These are phyloP conservation scores for Tetramorium bicarinatum DNA, from an alignment of 2,888 invertebrate species.

Conservation along the genomic window DNA sequence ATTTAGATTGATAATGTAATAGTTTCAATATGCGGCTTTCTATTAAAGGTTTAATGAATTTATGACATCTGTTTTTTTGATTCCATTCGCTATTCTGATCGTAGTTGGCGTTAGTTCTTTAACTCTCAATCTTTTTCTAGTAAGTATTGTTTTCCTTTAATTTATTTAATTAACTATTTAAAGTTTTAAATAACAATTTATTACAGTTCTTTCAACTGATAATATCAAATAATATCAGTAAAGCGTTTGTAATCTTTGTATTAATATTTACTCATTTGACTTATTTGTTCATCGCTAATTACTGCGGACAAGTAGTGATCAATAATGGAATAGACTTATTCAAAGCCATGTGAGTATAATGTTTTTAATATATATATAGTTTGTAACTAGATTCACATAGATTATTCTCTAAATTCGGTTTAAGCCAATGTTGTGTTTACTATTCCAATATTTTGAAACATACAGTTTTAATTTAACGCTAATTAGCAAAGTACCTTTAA, in stretches of 20 bases:
- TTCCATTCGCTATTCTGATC: constrained; percentile 24
- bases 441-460: background rate
- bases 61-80: background rate
- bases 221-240: background rate
- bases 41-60: constrained; percentile 35
- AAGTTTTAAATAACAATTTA: background rate
- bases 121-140: constrained; percentile 32
- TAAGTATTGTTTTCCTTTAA: constrained; percentile 10
- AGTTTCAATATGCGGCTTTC: constrained; percentile 2
- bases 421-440: background rate
- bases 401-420: background rate
- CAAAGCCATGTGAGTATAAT: constrained; percentile 19
- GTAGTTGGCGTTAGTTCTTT: constrained; percentile 32
- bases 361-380: background rate
- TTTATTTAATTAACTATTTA: background rate
- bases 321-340: constrained; percentile 22
- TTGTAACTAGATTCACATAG: background rate
- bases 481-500: background rate
- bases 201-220: constrained; percentile 6
- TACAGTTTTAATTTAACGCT: background rate
- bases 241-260: background rate
- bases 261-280: background rate
- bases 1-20: constrained; percentile 6
- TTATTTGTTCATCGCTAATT: constrained; percentile 27
- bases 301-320: constrained; percentile 22